Conservation (phyloP, 2,888 invertebrate species). For the Oxyscelio sp. region DNA sequence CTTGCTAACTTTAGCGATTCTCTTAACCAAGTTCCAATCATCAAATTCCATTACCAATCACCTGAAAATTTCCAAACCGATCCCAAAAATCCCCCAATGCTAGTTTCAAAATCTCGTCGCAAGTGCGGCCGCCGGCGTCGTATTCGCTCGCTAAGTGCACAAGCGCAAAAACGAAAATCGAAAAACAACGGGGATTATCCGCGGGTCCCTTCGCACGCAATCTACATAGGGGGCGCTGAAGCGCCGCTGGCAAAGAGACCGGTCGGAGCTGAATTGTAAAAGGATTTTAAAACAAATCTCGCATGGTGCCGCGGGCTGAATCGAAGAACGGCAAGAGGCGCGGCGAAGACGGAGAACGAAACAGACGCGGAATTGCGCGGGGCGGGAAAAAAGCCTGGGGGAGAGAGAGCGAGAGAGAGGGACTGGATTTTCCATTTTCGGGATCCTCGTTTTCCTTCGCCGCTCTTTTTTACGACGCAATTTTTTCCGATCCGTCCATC, state of each 20-base stretch:
- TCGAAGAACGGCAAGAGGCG: too few species aligned
- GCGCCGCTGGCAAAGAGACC: slow-evolving; percentile 47
- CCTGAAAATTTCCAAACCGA: too few species aligned
- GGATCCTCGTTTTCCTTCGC: slow-evolving; percentile 75
- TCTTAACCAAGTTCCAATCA: too few species aligned
- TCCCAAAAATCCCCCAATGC: too few species aligned
- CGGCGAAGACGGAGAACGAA: slow-evolving; percentile 57
- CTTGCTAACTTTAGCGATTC: too few species aligned
- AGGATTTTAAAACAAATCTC: slow-evolving; percentile 88
- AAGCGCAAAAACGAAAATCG: slow-evolving; percentile 62
- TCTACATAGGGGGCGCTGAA: slow-evolving; percentile 80
- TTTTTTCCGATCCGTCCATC: too few species aligned
- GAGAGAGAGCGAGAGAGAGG: background rate
- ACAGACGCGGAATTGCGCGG: background rate
- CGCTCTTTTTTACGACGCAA: slow-evolving; percentile 68
- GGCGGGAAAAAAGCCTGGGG: background rate
- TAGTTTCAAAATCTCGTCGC: background rate
- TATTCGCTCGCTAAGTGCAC: slow-evolving; percentile 49
- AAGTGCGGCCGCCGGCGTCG: background rate
- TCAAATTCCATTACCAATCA: too few species aligned
- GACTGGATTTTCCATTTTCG: slow-evolving; percentile 85
- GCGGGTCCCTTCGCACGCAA: slow-evolving; percentile 83
- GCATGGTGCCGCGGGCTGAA: slow-evolving; percentile 84
- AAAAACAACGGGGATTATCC: slow-evolving; percentile 79
- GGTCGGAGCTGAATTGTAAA: slow-evolving; percentile 87